phyloP scores from a whole-genome alignment of 1,140 invertebrate genomes.

The Anastrepha obliqua region DNA sequence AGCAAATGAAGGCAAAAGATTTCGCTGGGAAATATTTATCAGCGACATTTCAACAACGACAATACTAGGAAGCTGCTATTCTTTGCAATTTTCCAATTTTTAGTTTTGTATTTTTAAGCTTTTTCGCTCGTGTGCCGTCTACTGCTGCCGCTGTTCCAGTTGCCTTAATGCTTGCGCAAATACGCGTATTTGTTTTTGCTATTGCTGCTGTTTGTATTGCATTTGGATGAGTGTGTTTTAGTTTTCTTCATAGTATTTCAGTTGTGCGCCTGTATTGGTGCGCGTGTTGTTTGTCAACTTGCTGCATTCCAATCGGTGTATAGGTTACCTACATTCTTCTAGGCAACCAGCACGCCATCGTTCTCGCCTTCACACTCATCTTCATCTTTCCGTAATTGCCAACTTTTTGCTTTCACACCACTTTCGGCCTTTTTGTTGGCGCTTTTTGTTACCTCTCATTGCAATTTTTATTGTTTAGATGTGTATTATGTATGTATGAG shows the following conservation, averaged over 20 bases:
- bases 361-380: background rate
- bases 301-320: background rate
- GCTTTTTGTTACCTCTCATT: background rate
- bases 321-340: background rate
- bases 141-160: background rate
- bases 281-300: background rate
- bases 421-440: background rate
- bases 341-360: background rate
- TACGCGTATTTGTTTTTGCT: conserved; percentile 17
- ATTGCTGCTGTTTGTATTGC: conserved; percentile 23
- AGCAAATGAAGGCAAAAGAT: background rate
- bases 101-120: conserved; percentile 36
- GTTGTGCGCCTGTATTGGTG: background rate
- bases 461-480: background rate
- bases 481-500: too few species aligned
- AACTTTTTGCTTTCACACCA: conserved; percentile 35
- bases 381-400: background rate
- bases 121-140: background rate
- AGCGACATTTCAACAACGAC: background rate
- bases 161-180: conserved; percentile 17
- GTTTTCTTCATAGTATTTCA: background rate
- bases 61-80: conserved; percentile 9
- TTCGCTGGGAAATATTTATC: conserved; percentile 43
- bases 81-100: conserved; percentile 42
- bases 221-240: background rate